Base-by-base conservation (phyloP, 1,140 invertebrate genomes). In the Drosophila bifasciata region DNA sequence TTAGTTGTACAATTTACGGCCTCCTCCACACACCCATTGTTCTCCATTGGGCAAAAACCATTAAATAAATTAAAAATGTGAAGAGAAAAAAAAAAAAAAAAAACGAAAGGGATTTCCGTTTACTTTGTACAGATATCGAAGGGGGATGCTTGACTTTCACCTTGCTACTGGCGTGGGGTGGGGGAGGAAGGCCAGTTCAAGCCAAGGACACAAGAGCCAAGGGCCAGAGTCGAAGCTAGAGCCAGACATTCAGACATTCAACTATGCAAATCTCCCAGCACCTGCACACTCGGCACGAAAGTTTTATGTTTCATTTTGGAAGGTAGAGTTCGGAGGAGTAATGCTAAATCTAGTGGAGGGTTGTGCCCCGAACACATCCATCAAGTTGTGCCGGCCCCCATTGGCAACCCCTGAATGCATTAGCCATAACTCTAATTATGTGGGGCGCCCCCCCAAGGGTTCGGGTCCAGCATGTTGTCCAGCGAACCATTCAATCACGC, bases 381-480 rank as follows among this genome's bases (percentile, higher is more conserved):
- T 85, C 77, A 80, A 69, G 68, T 53, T 55, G 51, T 28, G 28
- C 23, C 11, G 36, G n/a, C n/a, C n/a, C 46, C 48, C 43, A 40
- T 40, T 53, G 60, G 28, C 58, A 52, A 72, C 41, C 70, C 53
- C 70, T 58, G 60, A 53, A 69, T 86, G 80, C 80, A 85, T 85
- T 85, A 85, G 81, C 80, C 66, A 81, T 85, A 85, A 85, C 81
- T 86, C 81, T 85, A 77, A 85, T 85, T 85, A 85, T 81, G 76
- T 64, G 45, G 61, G 62, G n/a, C n/a, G n/a, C n/a, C 59, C 51
- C 50, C 39, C 17, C 39, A 32, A 59, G 39, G 56, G 61, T 48
- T 21, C 45, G 52, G 45, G 28, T 53, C 25, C 39, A 39, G 23
- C 23, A 49, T 48, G 60, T 51, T 48, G 60, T 51, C 60, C 63